Evolutionary conservation across 2,113 vertebrate genomes (phyloP), one percentile per base, ranked within the genome.

Genomic region (Sylvilagus bachmani): DNA sequence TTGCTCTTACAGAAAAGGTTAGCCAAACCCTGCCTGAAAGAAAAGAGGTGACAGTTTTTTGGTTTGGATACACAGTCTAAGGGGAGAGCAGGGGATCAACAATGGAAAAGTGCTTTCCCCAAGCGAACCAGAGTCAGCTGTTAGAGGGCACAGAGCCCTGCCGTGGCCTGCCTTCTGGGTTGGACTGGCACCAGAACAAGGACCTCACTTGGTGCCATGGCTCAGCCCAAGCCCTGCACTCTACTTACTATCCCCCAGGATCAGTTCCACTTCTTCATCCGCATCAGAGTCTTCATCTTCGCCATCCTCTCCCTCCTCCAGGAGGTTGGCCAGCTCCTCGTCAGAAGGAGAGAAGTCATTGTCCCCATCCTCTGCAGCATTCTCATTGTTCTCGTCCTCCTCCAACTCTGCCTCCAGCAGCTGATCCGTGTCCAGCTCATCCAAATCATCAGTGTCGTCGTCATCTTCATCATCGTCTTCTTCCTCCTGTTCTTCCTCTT

Each of bases 401-500:
- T 99, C 99, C 44, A 99, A 92, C 95, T 99, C 99, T 0, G 99
- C 99, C 71, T 99, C 98, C 75, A 99, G 98, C 89, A 99, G 97
- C 67, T 99, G 99, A 97, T 99, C 99, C 0, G 99, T 99, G 93
- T 99, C 99, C 0, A 99, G 97, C n/a, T 99, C 98, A 92, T 99
- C 99, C 22, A 99, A 98, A 29, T 99, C 99, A 71, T 99, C 99
- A 3, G 99, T 99, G 14, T 99, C 99, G 24, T 99, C 99, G 0
- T 99, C 99, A 16, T 99, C 99, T 25, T 99, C 99, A 1, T 99
- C 99, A 12, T 99, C 99, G 1, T 99, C 99, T 66, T 99, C 99
- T 2, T 99, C 99, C 1, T 99, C 99, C 70, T 99, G 98, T 55
- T 99, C 99, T 78, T 99, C 99, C 82, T 99, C 99, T 87, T 99